Conservation (phyloP, 2,888 invertebrate genomes). For the Apocheima hispidaria region DNA sequence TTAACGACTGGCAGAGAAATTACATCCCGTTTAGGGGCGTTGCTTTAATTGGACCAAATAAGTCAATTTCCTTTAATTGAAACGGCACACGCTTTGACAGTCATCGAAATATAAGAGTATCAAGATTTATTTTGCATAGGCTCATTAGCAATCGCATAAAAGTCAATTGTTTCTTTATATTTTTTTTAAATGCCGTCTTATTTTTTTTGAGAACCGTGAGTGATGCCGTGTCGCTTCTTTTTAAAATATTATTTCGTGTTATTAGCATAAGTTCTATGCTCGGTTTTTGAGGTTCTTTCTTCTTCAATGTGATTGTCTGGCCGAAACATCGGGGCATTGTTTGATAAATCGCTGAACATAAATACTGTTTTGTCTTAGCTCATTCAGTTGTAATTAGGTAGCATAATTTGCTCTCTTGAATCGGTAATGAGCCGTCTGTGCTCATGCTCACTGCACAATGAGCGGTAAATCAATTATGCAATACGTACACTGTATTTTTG, state of each 20-base stretch:
- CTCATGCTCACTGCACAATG: conserved; percentile 65
- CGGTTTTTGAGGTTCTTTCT: conserved; percentile 77
- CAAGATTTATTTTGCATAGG: conserved; percentile 51
- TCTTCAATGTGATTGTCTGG: conserved; percentile 61
- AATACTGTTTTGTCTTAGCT: conserved; percentile 81
- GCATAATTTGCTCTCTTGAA: conserved; percentile 84
- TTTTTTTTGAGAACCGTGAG: conserved; percentile 68
- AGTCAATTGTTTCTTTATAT: conserved; percentile 80
- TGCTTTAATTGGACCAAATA: conserved; percentile 44
- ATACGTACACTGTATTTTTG: conserved; percentile 62
- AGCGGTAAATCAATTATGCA: conserved; percentile 78
- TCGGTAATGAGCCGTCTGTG: conserved; percentile 77
- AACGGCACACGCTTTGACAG: conserved; percentile 39
- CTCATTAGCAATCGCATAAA: conserved; percentile 75
- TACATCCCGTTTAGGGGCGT: conserved; percentile 26
- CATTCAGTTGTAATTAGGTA: conserved; percentile 84
- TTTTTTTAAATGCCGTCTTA: conserved; percentile 66
- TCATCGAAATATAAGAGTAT: conserved; percentile 27
- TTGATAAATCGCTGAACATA: conserved; percentile 83
- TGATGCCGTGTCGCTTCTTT: conserved; percentile 66
- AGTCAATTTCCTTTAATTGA: conserved; percentile 49
- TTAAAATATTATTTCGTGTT: conserved; percentile 32
- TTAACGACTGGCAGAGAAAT: conserved; percentile 14
- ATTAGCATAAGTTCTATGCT: conserved; percentile 73
- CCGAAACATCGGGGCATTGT: conserved; percentile 82